Percentiles rank a stretch among this genome's conserved stretches.
These are phyloP conservation scores for Arrhamphus sclerolepis DNA, from an alignment of 2,797 vertebrate species.

Conservation along the genomic window DNA sequence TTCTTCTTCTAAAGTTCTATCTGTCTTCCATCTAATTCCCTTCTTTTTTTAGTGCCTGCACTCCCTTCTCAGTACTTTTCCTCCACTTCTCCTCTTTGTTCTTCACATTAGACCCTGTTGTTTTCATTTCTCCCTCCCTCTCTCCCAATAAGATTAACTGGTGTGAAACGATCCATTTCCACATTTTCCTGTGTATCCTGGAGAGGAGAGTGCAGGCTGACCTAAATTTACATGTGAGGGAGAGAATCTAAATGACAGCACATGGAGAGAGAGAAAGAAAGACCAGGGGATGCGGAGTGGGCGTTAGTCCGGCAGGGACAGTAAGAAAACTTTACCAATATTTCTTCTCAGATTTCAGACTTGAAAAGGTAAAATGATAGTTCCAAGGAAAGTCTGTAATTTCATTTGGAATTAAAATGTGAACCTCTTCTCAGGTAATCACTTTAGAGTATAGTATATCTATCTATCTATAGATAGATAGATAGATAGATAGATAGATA, in stretches of 20 bases:
- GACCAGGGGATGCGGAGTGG: slow-evolving; percentile 44
- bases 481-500: too few species aligned
- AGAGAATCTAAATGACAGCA: slow-evolving; percentile 84
- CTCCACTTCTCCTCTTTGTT: slow-evolving; percentile 15
- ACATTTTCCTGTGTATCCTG: slow-evolving; percentile 69
- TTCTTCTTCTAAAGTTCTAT: slow-evolving; percentile 1
- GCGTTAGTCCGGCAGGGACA: slow-evolving; percentile 36
- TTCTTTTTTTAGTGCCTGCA: slow-evolving; percentile 9
- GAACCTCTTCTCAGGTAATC: background rate
- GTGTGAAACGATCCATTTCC: slow-evolving; percentile 78
- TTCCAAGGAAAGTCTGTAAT: background rate
- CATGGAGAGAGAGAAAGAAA: slow-evolving; percentile 62
- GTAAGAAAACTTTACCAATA: slow-evolving; percentile 36
- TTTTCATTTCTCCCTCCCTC: slow-evolving; percentile 53
- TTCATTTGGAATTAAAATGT: background rate
- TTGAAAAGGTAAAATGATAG: slow-evolving; percentile 16
- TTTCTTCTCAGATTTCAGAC: slow-evolving; percentile 15
- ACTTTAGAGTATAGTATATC: too few species aligned
- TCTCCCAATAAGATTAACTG: slow-evolving; percentile 71
- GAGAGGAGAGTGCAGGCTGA: slow-evolving; percentile 78
- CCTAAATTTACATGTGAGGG: slow-evolving; percentile 84
- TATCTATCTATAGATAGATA: too few species aligned
- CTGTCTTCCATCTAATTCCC: slow-evolving; percentile 2
- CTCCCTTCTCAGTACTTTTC: slow-evolving; percentile 11
- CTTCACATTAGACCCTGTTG: slow-evolving; percentile 53